Conservation (phyloP, 2,797 vertebrate genomes). For the Pogonophryne albipinna region DNA sequence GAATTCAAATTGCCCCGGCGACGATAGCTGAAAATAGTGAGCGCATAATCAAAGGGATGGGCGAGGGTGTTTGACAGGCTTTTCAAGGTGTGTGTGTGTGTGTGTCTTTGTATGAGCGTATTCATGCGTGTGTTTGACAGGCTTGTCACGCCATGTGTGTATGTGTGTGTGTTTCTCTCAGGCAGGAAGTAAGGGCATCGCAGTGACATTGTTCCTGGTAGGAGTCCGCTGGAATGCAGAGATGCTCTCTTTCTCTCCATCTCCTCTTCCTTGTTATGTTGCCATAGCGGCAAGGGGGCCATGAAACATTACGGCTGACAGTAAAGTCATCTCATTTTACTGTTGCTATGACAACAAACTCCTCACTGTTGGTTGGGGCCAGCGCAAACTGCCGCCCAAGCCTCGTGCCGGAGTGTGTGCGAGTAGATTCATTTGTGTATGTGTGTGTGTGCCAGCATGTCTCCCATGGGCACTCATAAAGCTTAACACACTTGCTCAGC, state of each 20-base stretch:
- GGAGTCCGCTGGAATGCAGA: slow-evolving; percentile 73
- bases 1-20: slow-evolving; percentile 77
- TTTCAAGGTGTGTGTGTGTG: slow-evolving; percentile 54
- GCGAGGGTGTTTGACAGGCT: slow-evolving; percentile 66
- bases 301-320: slow-evolving; percentile 97
- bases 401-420: slow-evolving; percentile 71
- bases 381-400: slow-evolving; percentile 77
- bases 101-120: slow-evolving; percentile 21
- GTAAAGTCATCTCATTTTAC: slow-evolving; percentile 97
- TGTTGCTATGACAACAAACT: slow-evolving; percentile 98
- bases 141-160: slow-evolving; percentile 46
- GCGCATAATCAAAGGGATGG: slow-evolving; percentile 70
- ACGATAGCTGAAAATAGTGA: slow-evolving; percentile 73
- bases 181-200: slow-evolving; percentile 63
- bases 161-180: slow-evolving; percentile 36
- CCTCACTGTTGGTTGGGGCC: slow-evolving; percentile 92
- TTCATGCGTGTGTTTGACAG: slow-evolving; percentile 51
- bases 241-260: slow-evolving; percentile 73
- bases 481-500: slow-evolving; percentile 80
- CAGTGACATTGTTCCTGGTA: slow-evolving; percentile 69
- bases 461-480: slow-evolving; percentile 79
- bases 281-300: slow-evolving; percentile 88
- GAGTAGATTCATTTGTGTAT: slow-evolving; percentile 26
- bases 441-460: slow-evolving; percentile 57
- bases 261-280: slow-evolving; percentile 82